Evolutionary conservation across 2,797 vertebrate species (phyloP).

Genomic region (Coregonus suidteri): DNA sequence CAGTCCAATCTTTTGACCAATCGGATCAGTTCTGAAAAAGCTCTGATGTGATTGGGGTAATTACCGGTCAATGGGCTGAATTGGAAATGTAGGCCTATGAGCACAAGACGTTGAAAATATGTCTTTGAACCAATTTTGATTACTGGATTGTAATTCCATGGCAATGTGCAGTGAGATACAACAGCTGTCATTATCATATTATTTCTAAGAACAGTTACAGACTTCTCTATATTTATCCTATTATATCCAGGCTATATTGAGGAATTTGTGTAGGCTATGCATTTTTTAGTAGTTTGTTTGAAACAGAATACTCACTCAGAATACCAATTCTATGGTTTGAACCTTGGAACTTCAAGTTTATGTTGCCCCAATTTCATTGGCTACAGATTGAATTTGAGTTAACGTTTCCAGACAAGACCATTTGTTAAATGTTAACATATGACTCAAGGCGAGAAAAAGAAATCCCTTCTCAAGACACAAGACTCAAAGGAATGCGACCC

Average conservation of each 20-base stretch:
- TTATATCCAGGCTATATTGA: not conserved
- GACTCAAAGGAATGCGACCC: slow-evolving; percentile 51
- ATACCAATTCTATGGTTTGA: not conserved
- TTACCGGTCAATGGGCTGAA: too few relatives aligned
- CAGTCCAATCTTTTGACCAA: too few relatives aligned
- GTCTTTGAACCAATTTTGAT: not conserved
- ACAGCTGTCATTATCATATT: too few relatives aligned
- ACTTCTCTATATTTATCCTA: too few relatives aligned
- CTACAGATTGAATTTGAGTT: slow-evolving; percentile 30
- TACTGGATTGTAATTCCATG: not conserved
- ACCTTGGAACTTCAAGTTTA: slow-evolving; percentile 8
- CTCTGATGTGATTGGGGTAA: too few relatives aligned
- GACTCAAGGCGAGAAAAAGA: slow-evolving; percentile 43
- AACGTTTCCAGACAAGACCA: slow-evolving; percentile 32
- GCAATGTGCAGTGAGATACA: too few relatives aligned
- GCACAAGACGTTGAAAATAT: not conserved
- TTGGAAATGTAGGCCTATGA: not conserved
- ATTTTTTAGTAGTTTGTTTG: not conserved
- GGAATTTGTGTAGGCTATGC: too few relatives aligned
- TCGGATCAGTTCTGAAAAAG: too few relatives aligned
- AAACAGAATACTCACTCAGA: too few relatives aligned
- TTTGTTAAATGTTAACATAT: slow-evolving; percentile 66
- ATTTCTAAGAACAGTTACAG: not conserved
- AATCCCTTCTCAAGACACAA: slow-evolving; percentile 40
- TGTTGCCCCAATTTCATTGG: slow-evolving; percentile 28